Evolutionary conservation across 1,140 invertebrate species (phyloP).

Genomic region (Aphis craccivora): DNA sequence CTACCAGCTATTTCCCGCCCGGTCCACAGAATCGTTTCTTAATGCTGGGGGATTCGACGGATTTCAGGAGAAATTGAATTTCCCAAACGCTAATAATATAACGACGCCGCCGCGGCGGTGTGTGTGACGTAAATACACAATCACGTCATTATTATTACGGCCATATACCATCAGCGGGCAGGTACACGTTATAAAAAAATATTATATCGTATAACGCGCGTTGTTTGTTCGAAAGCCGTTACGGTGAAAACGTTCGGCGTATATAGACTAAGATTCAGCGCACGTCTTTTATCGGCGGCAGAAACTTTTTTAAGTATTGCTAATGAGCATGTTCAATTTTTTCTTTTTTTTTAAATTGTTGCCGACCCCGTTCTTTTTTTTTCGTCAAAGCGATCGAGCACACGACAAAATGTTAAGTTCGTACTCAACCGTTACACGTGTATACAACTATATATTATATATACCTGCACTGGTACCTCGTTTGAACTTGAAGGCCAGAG

Average conservation of each 20-base stretch:
- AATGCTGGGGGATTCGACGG: no score
- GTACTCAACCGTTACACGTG: neutral
- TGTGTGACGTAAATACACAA: neutral
- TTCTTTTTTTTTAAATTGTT: neutral
- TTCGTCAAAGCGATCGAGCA: neutral
- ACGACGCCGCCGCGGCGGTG: neutral
- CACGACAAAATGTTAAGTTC: no score
- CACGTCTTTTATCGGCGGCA: neutral
- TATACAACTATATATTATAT: neutral
- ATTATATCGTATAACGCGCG: neutral
- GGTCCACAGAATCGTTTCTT: no score
- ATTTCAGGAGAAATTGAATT: neutral
- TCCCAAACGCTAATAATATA: neutral
- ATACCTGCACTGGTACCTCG: neutral
- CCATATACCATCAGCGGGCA: neutral
- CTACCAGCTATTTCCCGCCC: no score
- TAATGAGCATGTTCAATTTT: neutral
- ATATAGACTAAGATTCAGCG: neutral
- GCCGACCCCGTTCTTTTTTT: neutral
- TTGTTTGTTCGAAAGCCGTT: neutral
- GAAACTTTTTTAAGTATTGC: constrained; percentile 17
- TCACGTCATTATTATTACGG: neutral
- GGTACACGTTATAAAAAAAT: neutral
- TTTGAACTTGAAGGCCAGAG: neutral
- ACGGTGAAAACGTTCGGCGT: neutral